Base-by-base conservation (phyloP, 2,113 vertebrate species). In the Caloenas nicobarica region DNA sequence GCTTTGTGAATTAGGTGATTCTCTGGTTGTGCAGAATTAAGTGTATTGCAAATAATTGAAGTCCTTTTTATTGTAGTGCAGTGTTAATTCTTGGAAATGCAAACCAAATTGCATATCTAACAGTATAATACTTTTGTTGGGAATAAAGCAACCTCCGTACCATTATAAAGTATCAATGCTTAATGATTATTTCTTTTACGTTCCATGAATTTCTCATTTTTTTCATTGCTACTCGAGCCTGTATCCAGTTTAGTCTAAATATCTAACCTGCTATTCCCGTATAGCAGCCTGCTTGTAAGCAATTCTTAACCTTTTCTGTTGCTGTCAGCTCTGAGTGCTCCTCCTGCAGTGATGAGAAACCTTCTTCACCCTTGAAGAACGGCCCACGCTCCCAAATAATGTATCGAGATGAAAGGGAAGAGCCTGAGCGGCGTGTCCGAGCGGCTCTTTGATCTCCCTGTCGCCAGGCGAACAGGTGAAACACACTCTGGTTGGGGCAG, bases 361-460 rank as follows among this genome's bases (percentile, higher is more conserved):
- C 90, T 95, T 90, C 86, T n/a, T 86, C 56, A n/a, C 86, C 88
- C 82, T 89, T 94, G 38, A 44, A 54, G 91, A 87, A 83, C 48
- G 48, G 82, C 78, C 84, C 50, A 58, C 3, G 6, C 81, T 88
- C 93, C 92, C 95, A 95, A 95, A 96, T 91, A 95, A 88, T 86
- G 78, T 89, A 88, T 94, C 50, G 79, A 97, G 95, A 97, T 97
- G 97, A 97, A 97, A 97, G 96, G 85, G 77, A 95, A 96, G 33
- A 65, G 62, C 72, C 86, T 95, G 95, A 93, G 81, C 86, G 92
- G 83, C 77, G 28, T 24, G 40, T 86, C 87, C 87, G 95, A 93
- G 81, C 86, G 88, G 92, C 60, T 61, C 96, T 97, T 97, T 97
- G 97, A 97, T 97, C 97, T 96, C 62, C 78, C 22, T 36, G 73